Percentiles rank a stretch among this genome's conserved stretches.
Evolutionary conservation across 2,113 vertebrate species (phyloP).

Genomic region (Aythya baeri): DNA sequence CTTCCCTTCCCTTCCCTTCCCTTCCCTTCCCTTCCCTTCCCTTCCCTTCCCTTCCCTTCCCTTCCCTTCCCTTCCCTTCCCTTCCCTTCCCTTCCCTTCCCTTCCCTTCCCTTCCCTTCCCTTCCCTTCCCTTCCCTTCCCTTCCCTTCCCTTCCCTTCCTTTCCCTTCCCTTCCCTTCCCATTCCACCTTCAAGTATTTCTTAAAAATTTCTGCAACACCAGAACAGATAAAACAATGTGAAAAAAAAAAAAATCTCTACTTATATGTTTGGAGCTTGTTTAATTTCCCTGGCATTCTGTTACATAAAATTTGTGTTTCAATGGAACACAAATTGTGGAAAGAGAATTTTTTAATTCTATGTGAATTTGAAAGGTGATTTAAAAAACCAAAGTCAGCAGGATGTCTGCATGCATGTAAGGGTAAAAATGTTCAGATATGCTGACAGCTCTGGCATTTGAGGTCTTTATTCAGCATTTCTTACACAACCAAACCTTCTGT

Average conservation of each 20-base stretch:
- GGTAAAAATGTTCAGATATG: neutral
- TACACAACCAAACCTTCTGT: neutral
- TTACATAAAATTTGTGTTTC: neutral
- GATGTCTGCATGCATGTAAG: neutral
- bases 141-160: neutral
- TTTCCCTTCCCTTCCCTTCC: neutral
- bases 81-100: neutral
- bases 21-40: neutral
- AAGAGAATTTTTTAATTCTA: neutral
- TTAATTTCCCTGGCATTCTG: neutral
- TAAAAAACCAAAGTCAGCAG: constrained; percentile 7
- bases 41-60: no score
- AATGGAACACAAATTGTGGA: neutral
- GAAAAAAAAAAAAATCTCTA: neutral
- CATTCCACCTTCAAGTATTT: neutral
- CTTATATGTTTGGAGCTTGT: neutral
- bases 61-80: neutral
- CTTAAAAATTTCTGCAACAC: neutral
- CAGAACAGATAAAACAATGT: neutral
- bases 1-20: neutral
- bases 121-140: neutral
- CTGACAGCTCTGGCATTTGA: neutral
- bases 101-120: neutral
- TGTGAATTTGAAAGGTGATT: neutral
- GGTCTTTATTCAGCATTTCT: constrained; percentile 18